Percentiles rank a stretch among this genome's conserved stretches.
These are phyloP conservation scores for Steinernema khuongi DNA, from an alignment of 1,140 invertebrate genomes.

Conservation along the genomic window DNA sequence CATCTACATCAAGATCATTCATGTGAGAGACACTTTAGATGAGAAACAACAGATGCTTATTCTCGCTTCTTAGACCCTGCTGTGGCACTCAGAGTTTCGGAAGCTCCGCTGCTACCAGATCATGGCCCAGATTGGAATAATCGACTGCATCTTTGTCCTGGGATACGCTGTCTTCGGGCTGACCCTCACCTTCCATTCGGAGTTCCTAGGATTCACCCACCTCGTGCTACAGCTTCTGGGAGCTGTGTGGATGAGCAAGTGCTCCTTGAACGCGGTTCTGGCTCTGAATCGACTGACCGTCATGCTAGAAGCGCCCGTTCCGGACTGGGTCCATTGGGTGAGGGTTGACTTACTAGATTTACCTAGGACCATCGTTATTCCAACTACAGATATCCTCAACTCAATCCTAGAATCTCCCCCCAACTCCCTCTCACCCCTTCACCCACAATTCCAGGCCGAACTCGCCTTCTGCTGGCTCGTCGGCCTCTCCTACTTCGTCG, in stretches of 20 bases:
- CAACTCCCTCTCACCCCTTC: no score
- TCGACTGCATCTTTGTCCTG: background rate
- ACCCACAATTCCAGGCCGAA: background rate
- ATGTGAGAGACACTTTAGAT: no score
- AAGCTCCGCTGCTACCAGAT: background rate
- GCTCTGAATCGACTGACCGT: background rate
- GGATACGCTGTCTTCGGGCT: background rate
- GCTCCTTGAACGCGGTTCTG: background rate
- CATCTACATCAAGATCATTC: conserved; percentile 2
- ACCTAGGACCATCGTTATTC: no score
- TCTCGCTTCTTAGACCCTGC: no score
- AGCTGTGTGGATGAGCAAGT: background rate
- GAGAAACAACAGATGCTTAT: no score
- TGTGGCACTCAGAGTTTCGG: background rate
- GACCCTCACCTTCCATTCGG: background rate
- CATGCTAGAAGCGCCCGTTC: background rate
- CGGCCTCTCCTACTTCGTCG: background rate
- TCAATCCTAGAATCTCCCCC: no score
- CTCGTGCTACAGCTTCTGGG: background rate
- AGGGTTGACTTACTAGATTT: background rate
- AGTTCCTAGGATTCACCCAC: background rate
- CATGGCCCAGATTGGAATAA: background rate
- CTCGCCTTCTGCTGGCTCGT: background rate
- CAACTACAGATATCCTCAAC: no score
- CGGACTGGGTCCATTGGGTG: background rate